A percentile compares a stretch with the other conserved stretches of the same genome.
Conservation (phyloP, 2,888 invertebrate species). For the Neria commutata region DNA sequence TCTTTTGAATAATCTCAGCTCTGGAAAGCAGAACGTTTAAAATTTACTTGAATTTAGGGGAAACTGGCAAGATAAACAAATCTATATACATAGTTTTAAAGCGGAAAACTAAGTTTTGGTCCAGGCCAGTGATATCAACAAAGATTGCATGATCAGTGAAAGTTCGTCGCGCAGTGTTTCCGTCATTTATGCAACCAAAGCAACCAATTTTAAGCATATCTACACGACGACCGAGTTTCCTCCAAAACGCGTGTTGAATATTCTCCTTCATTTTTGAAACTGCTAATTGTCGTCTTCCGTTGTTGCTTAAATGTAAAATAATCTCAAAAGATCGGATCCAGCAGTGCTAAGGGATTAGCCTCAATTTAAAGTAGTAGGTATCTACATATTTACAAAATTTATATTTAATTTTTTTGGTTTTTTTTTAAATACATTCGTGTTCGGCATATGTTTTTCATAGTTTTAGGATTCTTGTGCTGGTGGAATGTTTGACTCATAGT, state of each 20-base stretch:
- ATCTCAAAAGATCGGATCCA: not conserved
- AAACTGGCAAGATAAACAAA: conserved; percentile 13
- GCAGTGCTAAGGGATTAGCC: not conserved
- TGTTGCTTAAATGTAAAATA: not conserved
- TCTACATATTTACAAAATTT: too few species aligned
- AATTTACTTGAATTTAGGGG: conserved; percentile 13
- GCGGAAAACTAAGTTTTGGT: conserved; percentile 4
- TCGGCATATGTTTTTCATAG: too few species aligned
- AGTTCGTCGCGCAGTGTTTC: conserved; percentile 17
- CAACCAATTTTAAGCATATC: conserved; percentile 21
- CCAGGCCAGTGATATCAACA: conserved; percentile 12
- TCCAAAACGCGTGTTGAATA: conserved; percentile 18
- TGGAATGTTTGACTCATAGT: too few species aligned
- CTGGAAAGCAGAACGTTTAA: conserved; percentile 16
- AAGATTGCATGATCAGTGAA: conserved; percentile 10
- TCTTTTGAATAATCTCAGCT: conserved; percentile 6
- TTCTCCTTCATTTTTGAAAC: conserved; percentile 1
- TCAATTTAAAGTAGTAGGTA: not conserved
- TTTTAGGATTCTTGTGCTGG: too few species aligned
- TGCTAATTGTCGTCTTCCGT: not conserved
- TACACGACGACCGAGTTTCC: conserved; percentile 16
- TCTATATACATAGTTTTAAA: conserved; percentile 7
- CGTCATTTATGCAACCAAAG: conserved; percentile 17
- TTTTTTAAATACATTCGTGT: too few species aligned
- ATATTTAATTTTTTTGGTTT: too few species aligned